Conservation (phyloP, 1,140 invertebrate genomes). For the Triops cancriformis region DNA sequence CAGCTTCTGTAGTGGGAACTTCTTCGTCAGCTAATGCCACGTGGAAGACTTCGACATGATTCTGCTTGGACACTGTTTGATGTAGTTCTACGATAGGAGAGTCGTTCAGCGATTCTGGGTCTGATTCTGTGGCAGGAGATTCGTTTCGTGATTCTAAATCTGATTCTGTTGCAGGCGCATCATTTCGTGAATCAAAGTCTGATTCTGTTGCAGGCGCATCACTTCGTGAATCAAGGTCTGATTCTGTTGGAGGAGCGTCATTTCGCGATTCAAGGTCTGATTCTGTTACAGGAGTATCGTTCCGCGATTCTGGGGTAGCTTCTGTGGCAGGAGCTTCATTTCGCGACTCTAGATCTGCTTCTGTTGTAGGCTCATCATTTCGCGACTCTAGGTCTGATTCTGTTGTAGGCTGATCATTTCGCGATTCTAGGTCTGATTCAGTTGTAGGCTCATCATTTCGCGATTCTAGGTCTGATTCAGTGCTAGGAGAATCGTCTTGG, state of each 20-base stretch:
- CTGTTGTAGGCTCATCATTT: not conserved
- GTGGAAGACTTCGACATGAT: too few relatives aligned
- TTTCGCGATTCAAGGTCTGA: not conserved
- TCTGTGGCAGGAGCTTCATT: not conserved
- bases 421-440: not conserved
- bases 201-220: not conserved
- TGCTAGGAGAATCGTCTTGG: not conserved
- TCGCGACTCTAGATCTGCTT: not conserved
- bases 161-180: not conserved
- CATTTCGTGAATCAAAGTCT: not conserved
- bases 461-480: not conserved
- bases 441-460: not conserved
- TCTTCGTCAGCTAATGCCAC: not conserved
- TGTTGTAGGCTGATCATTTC: not conserved
- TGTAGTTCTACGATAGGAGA: too few relatives aligned
- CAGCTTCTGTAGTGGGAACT: not conserved
- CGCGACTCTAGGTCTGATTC: not conserved
- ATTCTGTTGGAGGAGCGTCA: not conserved
- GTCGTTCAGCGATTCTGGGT: not conserved
- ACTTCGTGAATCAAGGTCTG: not conserved
- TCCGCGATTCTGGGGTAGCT: not conserved
- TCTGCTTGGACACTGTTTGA: too few relatives aligned
- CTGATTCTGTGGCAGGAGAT: not conserved
- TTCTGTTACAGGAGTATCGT: too few relatives aligned
- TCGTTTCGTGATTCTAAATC: not conserved